Conservation (phyloP, 2,888 invertebrate species). For the Amiota minor region DNA sequence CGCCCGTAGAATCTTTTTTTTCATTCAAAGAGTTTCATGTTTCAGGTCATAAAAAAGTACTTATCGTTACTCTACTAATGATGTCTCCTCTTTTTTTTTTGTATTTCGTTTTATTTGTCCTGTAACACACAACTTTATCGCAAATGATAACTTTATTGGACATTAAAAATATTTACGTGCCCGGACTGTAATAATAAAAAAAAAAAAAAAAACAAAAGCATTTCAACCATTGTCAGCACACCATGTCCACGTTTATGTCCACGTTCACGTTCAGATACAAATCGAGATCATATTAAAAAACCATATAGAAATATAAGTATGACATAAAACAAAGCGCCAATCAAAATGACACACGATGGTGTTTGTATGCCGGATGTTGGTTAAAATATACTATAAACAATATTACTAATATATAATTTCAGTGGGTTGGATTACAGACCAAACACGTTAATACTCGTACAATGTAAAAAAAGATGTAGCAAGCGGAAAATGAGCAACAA, state of each 20-base stretch:
- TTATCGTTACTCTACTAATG: background rate
- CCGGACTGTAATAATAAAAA: conserved; percentile 15
- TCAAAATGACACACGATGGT: background rate
- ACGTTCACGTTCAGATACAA: background rate
- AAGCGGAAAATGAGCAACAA: conserved; percentile 32
- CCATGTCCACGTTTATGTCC: background rate
- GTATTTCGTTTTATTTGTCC: conserved; percentile 24
- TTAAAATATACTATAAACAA: background rate
- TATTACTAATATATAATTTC: background rate
- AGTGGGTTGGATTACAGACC: conserved; percentile 40
- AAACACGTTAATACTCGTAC: conserved; percentile 62
- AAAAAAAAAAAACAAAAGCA: background rate
- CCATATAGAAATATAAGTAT: conserved; percentile 37
- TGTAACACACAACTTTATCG: conserved; percentile 46
- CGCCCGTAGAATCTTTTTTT: too few relatives aligned
- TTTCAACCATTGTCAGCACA: too few relatives aligned
- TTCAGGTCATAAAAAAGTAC: background rate
- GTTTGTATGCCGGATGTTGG: background rate
- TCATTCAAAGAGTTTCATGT: background rate
- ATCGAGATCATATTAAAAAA: conserved; percentile 55
- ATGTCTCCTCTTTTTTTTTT: background rate
- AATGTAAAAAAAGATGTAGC: conserved; percentile 39
- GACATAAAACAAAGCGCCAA: conserved; percentile 29
- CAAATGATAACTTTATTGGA: conserved; percentile 59
- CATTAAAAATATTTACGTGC: conserved; percentile 58